A percentile compares a stretch with the other conserved stretches of the same genome.
phyloP scores from a whole-genome alignment of 2,797 vertebrate species.

The Coilia nasus region DNA sequence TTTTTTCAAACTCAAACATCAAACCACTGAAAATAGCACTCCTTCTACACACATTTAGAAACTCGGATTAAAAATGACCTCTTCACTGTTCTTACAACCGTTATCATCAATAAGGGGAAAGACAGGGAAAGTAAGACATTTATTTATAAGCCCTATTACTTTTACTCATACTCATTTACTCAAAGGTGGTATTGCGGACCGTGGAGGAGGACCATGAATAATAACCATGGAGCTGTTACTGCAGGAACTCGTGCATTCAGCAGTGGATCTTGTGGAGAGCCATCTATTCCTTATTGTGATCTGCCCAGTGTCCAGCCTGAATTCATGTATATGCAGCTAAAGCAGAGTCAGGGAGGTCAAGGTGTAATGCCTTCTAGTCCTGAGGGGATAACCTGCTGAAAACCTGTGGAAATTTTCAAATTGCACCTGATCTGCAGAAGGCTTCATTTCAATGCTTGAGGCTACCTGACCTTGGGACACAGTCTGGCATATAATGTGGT shows the following conservation, averaged over 20 bases:
- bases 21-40: neutral
- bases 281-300: neutral
- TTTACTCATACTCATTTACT: neutral
- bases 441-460: slow-evolving; percentile 48
- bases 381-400: slow-evolving; percentile 33
- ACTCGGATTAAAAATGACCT: neutral
- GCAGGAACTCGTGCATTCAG: neutral
- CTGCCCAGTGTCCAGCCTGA: neutral
- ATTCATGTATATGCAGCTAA: slow-evolving; percentile 9
- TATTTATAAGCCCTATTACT: neutral
- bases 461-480: slow-evolving; percentile 62
- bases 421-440: slow-evolving; percentile 46
- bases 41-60: neutral
- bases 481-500: slow-evolving; percentile 24
- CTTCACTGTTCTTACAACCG: neutral
- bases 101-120: neutral
- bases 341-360: slow-evolving; percentile 34
- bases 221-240: neutral
- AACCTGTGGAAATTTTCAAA: slow-evolving; percentile 55
- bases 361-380: slow-evolving; percentile 27
- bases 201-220: neutral
- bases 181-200: neutral
- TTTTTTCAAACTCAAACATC: neutral
- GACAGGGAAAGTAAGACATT: neutral
- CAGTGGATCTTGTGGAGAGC: neutral